Base-by-base conservation (phyloP, 2,113 vertebrate genomes). In the Argyrosomus japonicus region DNA sequence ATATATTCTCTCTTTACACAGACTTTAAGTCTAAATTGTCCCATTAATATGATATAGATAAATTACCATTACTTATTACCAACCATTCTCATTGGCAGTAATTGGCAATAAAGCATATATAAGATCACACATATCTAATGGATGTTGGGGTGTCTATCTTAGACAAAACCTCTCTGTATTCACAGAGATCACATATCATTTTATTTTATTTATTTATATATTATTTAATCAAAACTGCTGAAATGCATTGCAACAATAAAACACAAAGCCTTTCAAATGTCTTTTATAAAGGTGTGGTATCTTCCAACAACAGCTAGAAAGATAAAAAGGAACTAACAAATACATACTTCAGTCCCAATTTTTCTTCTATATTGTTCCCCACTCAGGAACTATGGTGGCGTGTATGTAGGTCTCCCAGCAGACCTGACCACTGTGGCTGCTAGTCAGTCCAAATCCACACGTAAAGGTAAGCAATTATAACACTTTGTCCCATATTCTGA, bases 311-410 rank as follows among this genome's bases (percentile, higher is more conserved):
- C 15, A 65, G 17, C n/a, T 62, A 68, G 7, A 51, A 21, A n/a
- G 8, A n/a, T 2, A n/a, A n/a, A n/a, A n/a, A n/a, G n/a, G n/a
- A n/a, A n/a, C n/a, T n/a, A 43, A n/a, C n/a, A 7, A 14, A 56
- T 65, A n/a, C 43, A 18, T 25, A 43, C 54, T 64, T 21, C 17
- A 56, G 1, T 11, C 36, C 5, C 10, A 27, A 3, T 6, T 23
- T 56, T 57, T 61, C 40, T 68, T 48, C 54, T n/a, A 14, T 23
- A 5, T 45, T 47, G 10, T 29, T 61, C 23, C 70, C 43, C 27
- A 79, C 50, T 70, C 89, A 99, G 98, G 95, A 98, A 99, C 91
- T 99, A 99, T 9, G 98, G 98, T 0, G 98, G 97, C 0, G 97
- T 99, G 0, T 99, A 99, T 4, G 97, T 99, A 50, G 98, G 98